phyloP scores from a whole-genome alignment of 1,140 invertebrate genomes.

The Drosophila willistoni region DNA sequence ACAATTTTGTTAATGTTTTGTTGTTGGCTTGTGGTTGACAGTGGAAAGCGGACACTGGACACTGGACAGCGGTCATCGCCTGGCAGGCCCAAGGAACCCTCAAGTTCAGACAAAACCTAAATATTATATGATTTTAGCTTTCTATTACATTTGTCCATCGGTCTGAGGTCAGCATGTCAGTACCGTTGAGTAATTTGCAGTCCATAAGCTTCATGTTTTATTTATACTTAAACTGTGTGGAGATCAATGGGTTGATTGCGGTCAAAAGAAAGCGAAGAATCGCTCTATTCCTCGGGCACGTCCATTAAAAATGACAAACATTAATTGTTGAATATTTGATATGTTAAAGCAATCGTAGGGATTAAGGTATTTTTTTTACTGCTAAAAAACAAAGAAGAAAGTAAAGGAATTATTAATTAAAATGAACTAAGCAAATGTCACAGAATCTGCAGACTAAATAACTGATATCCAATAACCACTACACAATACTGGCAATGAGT shows the following conservation, averaged over 20 bases:
- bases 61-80: conserved; percentile 16
- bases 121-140: conserved; percentile 71
- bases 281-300: background rate
- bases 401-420: too few species aligned
- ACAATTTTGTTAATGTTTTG: conserved; percentile 75
- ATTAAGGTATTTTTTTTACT: too few species aligned
- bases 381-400: too few species aligned
- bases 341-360: background rate
- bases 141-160: conserved; percentile 47
- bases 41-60: conserved; percentile 47
- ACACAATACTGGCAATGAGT: too few species aligned
- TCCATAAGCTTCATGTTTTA: conserved; percentile 64
- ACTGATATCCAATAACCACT: too few species aligned
- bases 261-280: conserved; percentile 20
- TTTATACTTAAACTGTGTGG: conserved; percentile 58
- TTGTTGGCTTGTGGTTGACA: conserved; percentile 62
- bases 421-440: too few species aligned
- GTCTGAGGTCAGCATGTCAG: conserved; percentile 16
- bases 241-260: conserved; percentile 53
- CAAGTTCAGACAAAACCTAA: conserved; percentile 59
- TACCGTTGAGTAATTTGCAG: conserved; percentile 60
- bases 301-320: background rate
- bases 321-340: background rate
- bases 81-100: conserved; percentile 11
- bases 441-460: too few species aligned